Evolutionary conservation across 2,113 vertebrate genomes (phyloP), one percentile per base, ranked within the genome.

Genomic region (Trematocara zebra): DNA sequence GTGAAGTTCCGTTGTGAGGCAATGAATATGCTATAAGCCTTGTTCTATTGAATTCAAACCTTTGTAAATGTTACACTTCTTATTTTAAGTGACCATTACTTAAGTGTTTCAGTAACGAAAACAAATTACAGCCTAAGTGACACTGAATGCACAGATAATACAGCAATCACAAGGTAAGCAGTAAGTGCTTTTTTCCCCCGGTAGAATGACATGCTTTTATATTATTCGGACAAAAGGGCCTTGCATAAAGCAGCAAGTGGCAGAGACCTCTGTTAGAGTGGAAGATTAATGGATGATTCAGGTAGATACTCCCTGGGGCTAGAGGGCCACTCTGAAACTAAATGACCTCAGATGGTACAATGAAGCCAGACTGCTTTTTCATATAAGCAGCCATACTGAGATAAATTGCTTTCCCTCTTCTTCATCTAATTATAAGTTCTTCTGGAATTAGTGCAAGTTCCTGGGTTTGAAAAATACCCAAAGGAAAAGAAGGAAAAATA

Each of bases 251-350:
- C 59, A 86, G 82, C 11, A 10, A 40, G 61, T 23, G 28, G 52
- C 61, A 64, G 44, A 86, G 61, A 86, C 72, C 61, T 91, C 35
- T 80, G 67, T 85, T 82, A 61, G 56, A 85, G 54, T 3, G 3
- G 31, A 91, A 85, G 88, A 94, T 88, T 90, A 93, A 93, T 93
- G 90, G 87, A 83, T 57, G 31, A 87, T 85, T 91, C 86, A 86
- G 85, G 85, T 82, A 80, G 74, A 82, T 87, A 56, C 82, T 90
- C 85, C 84, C 86, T 37, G 28, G 59, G 61, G 84, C 64, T 80
- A 64, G 79, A 74, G 52, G 84, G 74, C 35, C 11, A 17, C 80
- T 79, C 52, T 82, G 82, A 90, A 87, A 88, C 89, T 83, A 90
- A 92, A 92, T 91, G 88, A 91, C 90, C 87, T 89, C 82, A 76